Conservation (phyloP, 1,140 invertebrate species). For the Drosophila sulfurigaster region DNA sequence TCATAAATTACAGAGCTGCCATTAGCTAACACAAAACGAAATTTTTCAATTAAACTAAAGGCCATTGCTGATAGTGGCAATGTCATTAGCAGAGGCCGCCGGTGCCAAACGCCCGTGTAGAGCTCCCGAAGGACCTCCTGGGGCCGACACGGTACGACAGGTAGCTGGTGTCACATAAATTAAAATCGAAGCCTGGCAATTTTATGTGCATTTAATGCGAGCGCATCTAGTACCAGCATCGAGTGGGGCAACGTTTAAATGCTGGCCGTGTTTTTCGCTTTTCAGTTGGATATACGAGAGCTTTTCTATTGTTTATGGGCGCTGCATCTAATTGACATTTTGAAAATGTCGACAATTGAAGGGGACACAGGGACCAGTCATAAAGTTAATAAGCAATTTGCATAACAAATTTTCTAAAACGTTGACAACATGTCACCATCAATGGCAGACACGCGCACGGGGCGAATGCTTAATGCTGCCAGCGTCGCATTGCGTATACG, state of each 20-base stretch:
- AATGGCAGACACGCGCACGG: slow-evolving; percentile 25
- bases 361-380: slow-evolving; percentile 48
- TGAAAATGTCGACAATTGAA: slow-evolving; percentile 63
- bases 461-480: slow-evolving; percentile 55
- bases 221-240: slow-evolving; percentile 13
- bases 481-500: slow-evolving; percentile 65
- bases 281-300: slow-evolving; percentile 34
- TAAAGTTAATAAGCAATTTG: slow-evolving; percentile 84
- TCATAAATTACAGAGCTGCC: slow-evolving; percentile 71
- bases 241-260: slow-evolving; percentile 38
- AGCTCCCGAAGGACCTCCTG: slow-evolving; percentile 9
- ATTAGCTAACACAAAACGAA: slow-evolving; percentile 75
- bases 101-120: not conserved
- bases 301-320: slow-evolving; percentile 27
- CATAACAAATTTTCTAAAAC: slow-evolving; percentile 81
- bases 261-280: slow-evolving; percentile 9
- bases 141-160: slow-evolving; percentile 9
- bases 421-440: slow-evolving; percentile 69
- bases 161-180: slow-evolving; percentile 62
- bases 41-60: slow-evolving; percentile 80
- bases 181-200: slow-evolving; percentile 68
- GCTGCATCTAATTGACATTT: slow-evolving; percentile 71
- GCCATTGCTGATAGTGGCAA: slow-evolving; percentile 66
- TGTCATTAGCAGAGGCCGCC: slow-evolving; percentile 69
- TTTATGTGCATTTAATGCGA: slow-evolving; percentile 66